phyloP scores from a whole-genome alignment of 2,113 vertebrate species.

The Empidonax traillii region DNA sequence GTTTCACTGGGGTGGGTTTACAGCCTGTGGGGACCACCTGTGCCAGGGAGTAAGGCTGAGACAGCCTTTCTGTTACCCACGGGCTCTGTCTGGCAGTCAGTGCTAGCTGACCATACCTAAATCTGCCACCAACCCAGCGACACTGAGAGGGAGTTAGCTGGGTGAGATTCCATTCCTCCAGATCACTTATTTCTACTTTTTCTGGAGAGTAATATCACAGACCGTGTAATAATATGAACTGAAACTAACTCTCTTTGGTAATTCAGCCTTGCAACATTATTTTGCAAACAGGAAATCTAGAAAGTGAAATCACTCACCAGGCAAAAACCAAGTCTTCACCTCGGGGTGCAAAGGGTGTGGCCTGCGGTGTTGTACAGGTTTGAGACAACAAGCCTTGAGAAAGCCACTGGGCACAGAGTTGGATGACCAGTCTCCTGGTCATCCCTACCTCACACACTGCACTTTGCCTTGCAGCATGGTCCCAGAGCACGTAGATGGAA shows the following conservation, averaged over 20 bases:
- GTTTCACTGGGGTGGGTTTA: background rate
- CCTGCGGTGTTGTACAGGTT: background rate
- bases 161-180: background rate
- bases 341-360: background rate
- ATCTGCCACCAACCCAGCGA: background rate
- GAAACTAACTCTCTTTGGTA: background rate
- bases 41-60: background rate
- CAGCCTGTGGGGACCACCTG: background rate
- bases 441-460: background rate
- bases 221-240: background rate
- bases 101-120: background rate
- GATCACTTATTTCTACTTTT: background rate
- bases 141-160: fast-evolving
- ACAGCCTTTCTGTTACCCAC: background rate
- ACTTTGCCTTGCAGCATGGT: background rate
- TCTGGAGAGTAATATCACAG: background rate
- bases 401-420: background rate
- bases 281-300: background rate
- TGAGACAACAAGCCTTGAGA: background rate
- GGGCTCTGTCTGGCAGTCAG: background rate
- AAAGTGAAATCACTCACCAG: background rate
- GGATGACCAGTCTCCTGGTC: background rate
- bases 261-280: background rate
- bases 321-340: background rate
- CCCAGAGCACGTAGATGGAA: background rate